Base-by-base conservation (phyloP, 1,140 invertebrate genomes). In the Leptestheria dahalacensis region DNA sequence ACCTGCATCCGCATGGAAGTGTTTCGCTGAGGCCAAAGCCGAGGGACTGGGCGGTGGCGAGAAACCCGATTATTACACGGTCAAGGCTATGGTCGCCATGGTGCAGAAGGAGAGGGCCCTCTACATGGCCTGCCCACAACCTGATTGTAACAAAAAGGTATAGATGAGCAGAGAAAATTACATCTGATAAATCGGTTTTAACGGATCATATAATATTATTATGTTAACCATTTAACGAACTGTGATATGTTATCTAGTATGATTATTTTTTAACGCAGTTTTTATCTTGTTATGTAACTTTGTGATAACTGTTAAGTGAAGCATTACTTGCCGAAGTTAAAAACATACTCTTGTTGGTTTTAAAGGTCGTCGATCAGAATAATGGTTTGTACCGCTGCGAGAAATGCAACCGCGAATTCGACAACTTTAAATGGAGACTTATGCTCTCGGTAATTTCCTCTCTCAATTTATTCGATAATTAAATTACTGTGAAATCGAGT, bases 321-420 rank as follows among this genome's bases (percentile, higher is more conserved):
- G n/a, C n/a, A n/a, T n/a, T n/a, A n/a, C n/a, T n/a, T n/a, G n/a
- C n/a, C n/a, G n/a, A n/a, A n/a, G n/a, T n/a, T n/a, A n/a, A n/a
- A n/a, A n/a, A n/a, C n/a, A n/a, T n/a, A n/a, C n/a, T 46, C 49
- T n/a, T 57, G 11, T 64, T 20, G 63, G 51, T 48, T 58, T 66
- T 70, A 23, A 56, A 78, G 75, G 70, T 91, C 1, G 74, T 94
- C 25, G 92, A 97, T 73, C 78, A 84, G 68, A 81, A 85, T 49
- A 91, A 92, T 70, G 88, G 86, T 6, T 76, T 84, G 64, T 98
- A 83, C 69, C 78, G 90, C 61, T 99, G 96, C 71, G 95, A 98
- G 70, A 97, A 97, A 71, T 99, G 95, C 71, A 79, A 84, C 63
- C 76, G 80, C 50, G 86, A 90, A 61, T 89, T 79, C 69, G 81